Evolutionary conservation across 2,113 vertebrate species (phyloP), one percentile per base, ranked within the genome.

Genomic region (Apeltes quadracus): DNA sequence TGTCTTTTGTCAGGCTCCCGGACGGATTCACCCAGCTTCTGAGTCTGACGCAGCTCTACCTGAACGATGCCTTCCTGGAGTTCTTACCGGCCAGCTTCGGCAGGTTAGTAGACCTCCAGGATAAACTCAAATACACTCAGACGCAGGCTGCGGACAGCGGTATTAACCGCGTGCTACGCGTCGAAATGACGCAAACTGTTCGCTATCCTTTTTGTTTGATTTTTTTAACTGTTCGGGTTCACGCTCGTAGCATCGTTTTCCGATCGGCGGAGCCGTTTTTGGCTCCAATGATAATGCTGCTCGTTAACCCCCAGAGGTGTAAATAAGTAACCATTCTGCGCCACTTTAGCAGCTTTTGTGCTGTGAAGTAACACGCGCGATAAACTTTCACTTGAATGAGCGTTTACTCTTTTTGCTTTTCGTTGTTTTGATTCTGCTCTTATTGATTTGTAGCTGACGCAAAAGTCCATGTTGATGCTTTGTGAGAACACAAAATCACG

Each of bases 41-140:
- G 89, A 98, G 95, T 86, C 90, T 99, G 92, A 96, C 96, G 0
- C 97, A 99, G 92, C 94, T 99, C 79, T 99, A 99, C 91, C 92
- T 99, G 93, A 99, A 99, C 62, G 98, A 99, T 91, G 98, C 97
- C 90, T 99, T 99, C 89, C 94, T 99, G 82, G 98, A 99, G 90
- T 98, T 98, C 81, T 91, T 99, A 76, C 98, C 98, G 74, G 97
- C 96, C 79, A 98, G 96, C 88, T 99, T 99, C 84, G 98, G 98
- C 91, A 98, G 97, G 98, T 99, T 90, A 89, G 94, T 88, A 69
- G 48, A n/a, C 58, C 53, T 64, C 27, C 13, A 14, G 20, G 61
- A 61, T 29, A 14, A 14, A 43, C 39, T 43, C 15, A 34, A 29
- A 34, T 8, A 57, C 32, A 54, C n/a, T 27, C 16, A 5, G 34